Base-by-base conservation (phyloP, 1,140 invertebrate species). In the Wasmannia auropunctata region DNA sequence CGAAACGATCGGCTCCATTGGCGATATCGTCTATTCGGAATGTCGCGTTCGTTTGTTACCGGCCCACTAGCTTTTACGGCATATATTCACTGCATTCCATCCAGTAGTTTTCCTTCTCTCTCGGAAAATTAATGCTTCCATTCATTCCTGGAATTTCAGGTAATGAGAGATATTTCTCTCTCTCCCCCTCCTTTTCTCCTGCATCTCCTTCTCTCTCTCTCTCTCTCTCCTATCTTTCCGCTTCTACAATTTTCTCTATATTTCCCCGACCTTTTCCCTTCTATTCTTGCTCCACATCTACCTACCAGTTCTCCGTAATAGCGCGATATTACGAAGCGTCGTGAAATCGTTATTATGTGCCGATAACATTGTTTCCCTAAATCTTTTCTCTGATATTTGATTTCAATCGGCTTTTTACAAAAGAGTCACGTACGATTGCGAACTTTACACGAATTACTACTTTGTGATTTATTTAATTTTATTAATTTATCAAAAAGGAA, bases 81-180 rank as follows among this genome's bases (percentile, higher is more conserved):
- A 77, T 80, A 89, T 86, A 89, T 89, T 86, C 87, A 22, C 25
- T 46, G 51, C 49, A 83, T 89, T 86, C 70, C 56, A 58, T 88
- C 76, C 56, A 86, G 62, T 65, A 76, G 87, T 67, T 88, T 70
- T 69, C 62, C 63, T n/a, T 46, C 65, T 22, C 70, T 86, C 76
- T 83, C 37, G 67, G 51, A 81, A 37, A 89, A 89, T 88, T 89
- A 86, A 86, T 88, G 84, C 54, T 49, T 54, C 76, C 76, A 89
- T 89, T 86, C 88, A 70, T 86, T 88, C 80, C 76, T 63, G 75
- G 88, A 88, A 86, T 89, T 88, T 76, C 87, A 81, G 54, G 43
- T 89, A 81, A 89, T 88, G 84, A 89, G 76, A 86, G 54, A 77
- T 86, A 25, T 60, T 49, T 84, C 58, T 87, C 46, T 63, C 22